Percentiles rank a stretch among this genome's conserved stretches.
These are phyloP conservation scores for Jacana jacana DNA, from an alignment of 2,113 vertebrate genomes.

Conservation along the genomic window DNA sequence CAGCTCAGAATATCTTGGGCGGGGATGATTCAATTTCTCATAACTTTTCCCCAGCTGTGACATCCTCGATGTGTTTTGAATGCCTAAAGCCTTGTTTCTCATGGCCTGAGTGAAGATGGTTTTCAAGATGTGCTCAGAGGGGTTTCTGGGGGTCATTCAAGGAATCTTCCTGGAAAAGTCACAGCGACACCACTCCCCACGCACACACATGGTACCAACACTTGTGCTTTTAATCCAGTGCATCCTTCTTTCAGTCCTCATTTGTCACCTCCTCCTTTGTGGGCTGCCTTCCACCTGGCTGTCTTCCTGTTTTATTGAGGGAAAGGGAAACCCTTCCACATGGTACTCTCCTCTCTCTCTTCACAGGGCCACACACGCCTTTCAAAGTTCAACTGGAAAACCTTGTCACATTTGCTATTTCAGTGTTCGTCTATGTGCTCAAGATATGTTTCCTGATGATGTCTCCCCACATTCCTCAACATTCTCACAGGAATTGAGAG, in stretches of 20 bases:
- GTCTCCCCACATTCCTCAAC: background rate
- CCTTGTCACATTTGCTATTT: background rate
- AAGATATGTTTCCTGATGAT: background rate
- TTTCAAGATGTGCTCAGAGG: background rate
- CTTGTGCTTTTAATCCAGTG: constrained; percentile 64
- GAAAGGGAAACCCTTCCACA: constrained; percentile 12
- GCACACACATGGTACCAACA: constrained; percentile 21
- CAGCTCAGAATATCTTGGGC: background rate
- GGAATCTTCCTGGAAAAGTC: constrained; percentile 50
- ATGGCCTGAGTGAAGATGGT: background rate
- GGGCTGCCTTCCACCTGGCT: constrained; percentile 29
- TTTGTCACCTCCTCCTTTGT: constrained; percentile 36
- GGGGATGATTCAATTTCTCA: background rate
- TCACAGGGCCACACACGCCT: background rate
- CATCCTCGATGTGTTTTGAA: background rate
- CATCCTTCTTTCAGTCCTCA: background rate
- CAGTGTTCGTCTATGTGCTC: background rate
- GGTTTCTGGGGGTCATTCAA: constrained; percentile 41
- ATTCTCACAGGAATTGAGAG: background rate
- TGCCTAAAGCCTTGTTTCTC: background rate
- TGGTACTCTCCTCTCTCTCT: background rate
- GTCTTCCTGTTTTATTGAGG: constrained; percentile 4
- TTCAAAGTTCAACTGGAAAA: background rate
- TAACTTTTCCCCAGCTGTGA: constrained; percentile 1
- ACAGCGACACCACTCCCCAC: background rate